A percentile compares a stretch with the other conserved stretches of the same genome.
These are phyloP conservation scores for Alaudala cheleensis DNA, from an alignment of 2,113 vertebrate species.

Conservation along the genomic window DNA sequence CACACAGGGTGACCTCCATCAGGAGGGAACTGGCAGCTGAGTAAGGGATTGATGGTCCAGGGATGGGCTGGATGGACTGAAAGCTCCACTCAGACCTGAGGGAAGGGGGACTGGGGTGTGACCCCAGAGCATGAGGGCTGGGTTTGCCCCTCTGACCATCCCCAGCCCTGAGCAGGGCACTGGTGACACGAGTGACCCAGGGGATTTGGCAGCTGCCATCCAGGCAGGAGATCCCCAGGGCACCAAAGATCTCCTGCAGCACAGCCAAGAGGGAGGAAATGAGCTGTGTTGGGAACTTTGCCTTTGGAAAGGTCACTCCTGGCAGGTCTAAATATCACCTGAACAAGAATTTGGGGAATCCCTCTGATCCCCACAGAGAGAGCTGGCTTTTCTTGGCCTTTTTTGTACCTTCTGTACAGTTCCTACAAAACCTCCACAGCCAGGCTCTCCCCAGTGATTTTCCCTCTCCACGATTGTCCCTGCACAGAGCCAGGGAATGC, in stretches of 20 bases:
- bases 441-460: neutral
- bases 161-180: neutral
- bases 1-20: neutral
- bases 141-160: neutral
- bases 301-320: neutral
- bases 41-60: neutral
- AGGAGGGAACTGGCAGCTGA: neutral
- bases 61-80: neutral
- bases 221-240: neutral
- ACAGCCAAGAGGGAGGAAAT: neutral
- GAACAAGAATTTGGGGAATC: neutral
- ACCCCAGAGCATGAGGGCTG: neutral
- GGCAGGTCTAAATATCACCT: neutral
- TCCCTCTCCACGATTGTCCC: neutral
- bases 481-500: neutral
- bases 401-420: neutral
- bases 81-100: accelerated
- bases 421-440: neutral
- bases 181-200: neutral
- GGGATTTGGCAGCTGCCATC: neutral
- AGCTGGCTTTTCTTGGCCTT: neutral
- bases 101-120: too few relatives aligned
- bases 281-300: neutral
- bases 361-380: neutral
- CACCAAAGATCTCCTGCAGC: neutral